phyloP scores from a whole-genome alignment of 2,113 vertebrate species.

The Seriola dumerili region DNA sequence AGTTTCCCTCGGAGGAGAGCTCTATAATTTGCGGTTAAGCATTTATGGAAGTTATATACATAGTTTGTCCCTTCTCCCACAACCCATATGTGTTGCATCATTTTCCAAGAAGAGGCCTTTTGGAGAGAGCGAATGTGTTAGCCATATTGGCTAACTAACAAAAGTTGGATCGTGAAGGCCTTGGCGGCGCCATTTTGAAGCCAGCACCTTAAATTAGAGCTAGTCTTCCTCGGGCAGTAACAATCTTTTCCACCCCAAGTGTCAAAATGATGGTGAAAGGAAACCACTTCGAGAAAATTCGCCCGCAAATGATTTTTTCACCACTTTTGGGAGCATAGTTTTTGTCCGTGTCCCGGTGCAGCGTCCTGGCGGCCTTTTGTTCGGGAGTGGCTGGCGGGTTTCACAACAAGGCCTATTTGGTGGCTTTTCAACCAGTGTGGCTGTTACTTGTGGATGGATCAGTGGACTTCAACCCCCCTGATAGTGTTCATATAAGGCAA shows the following conservation, averaged over 20 bases:
- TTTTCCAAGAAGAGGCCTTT: slow-evolving; percentile 65
- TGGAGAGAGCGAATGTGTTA: slow-evolving; percentile 54
- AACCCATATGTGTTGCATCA: slow-evolving; percentile 60
- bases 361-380: slow-evolving; percentile 75
- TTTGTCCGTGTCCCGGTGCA: slow-evolving; percentile 27
- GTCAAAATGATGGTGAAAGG: slow-evolving; percentile 43
- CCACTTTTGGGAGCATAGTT: slow-evolving; percentile 39
- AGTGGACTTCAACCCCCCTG: slow-evolving; percentile 68
- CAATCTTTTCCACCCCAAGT: slow-evolving; percentile 21
- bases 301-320: slow-evolving; percentile 34
- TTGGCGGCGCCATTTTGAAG: slow-evolving; percentile 85
- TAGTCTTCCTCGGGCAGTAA: slow-evolving; percentile 55
- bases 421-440: slow-evolving; percentile 57
- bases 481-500: slow-evolving; percentile 46
- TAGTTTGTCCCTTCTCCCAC: slow-evolving; percentile 77
- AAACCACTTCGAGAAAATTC: slow-evolving; percentile 46
- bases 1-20: slow-evolving; percentile 75
- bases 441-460: slow-evolving; percentile 65
- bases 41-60: slow-evolving; percentile 75
- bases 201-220: slow-evolving; percentile 55
- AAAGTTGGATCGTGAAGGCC: slow-evolving; percentile 70
- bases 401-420: slow-evolving; percentile 43
- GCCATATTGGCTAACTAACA: slow-evolving; percentile 67
- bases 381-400: slow-evolving; percentile 76
- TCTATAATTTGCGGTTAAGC: slow-evolving; percentile 74